Percentiles rank a stretch among this genome's conserved stretches.
These are phyloP conservation scores for Sarcophaga rosellei DNA, from an alignment of 2,888 invertebrate genomes.

Conservation along the genomic window DNA sequence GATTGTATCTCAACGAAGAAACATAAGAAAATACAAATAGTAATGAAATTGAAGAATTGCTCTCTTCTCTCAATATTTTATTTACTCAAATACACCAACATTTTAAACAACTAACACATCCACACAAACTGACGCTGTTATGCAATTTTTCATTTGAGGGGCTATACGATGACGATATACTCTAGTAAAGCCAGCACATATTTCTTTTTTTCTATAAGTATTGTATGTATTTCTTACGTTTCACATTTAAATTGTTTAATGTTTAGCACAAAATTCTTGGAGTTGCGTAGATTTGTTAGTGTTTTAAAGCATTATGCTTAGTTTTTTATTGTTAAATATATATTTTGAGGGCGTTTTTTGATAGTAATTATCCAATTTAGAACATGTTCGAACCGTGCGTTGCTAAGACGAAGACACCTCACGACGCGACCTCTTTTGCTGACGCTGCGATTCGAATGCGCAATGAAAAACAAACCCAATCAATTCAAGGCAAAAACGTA, in stretches of 20 bases:
- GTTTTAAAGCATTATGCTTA: slow-evolving; percentile 43
- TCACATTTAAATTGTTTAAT: slow-evolving; percentile 43
- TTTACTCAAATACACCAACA: slow-evolving; percentile 67
- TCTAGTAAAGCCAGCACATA: slow-evolving; percentile 37
- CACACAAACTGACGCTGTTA: slow-evolving; percentile 74
- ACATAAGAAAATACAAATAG: slow-evolving; percentile 1
- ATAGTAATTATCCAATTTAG: slow-evolving; percentile 73
- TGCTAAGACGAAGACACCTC: slow-evolving; percentile 69
- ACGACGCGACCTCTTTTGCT: slow-evolving; percentile 67
- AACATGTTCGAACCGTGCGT: slow-evolving; percentile 77
- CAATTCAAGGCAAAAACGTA: slow-evolving; percentile 40
- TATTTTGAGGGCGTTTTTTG: slow-evolving; percentile 58
- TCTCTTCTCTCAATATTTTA: slow-evolving; percentile 17
- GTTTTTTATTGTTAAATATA: slow-evolving; percentile 18
- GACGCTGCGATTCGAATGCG: slow-evolving; percentile 67
- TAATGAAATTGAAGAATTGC: slow-evolving; percentile 1
- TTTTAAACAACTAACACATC: slow-evolving; percentile 48
- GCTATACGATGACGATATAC: slow-evolving; percentile 70
- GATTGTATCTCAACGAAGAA: slow-evolving; percentile 14
- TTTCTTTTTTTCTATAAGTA: background rate
- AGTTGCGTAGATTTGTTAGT: slow-evolving; percentile 19
- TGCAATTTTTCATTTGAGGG: slow-evolving; percentile 75
- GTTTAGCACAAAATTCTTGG: slow-evolving; percentile 42
- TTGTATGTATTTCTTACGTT: slow-evolving; percentile 42
- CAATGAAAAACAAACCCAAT: slow-evolving; percentile 38